These are phyloP conservation scores for Ibidorhyncha struthersii DNA, from an alignment of 2,113 vertebrate genomes.

Conservation along the genomic window DNA sequence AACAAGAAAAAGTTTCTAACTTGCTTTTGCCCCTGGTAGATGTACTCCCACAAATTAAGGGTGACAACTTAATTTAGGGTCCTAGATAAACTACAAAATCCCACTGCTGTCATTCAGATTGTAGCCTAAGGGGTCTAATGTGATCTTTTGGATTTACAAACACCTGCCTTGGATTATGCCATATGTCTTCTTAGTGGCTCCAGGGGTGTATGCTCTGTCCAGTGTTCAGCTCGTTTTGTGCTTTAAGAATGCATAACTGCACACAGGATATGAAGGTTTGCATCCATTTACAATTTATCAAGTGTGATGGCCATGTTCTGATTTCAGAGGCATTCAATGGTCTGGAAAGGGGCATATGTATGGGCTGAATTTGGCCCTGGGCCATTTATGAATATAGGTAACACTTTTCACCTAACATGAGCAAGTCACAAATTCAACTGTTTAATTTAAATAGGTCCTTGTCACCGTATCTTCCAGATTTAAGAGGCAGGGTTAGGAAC, in stretches of 20 bases:
- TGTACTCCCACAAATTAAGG: constrained; percentile 46
- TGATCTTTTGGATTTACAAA: constrained; percentile 70
- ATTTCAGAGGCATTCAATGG: constrained; percentile 56
- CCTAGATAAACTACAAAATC: constrained; percentile 59
- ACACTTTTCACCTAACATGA: constrained; percentile 39
- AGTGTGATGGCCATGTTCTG: constrained; percentile 58
- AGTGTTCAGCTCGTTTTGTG: constrained; percentile 2
- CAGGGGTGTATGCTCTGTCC: constrained; percentile 43
- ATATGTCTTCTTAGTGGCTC: constrained; percentile 59
- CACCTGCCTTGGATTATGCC: constrained; percentile 61
- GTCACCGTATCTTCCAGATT: constrained; percentile 27
- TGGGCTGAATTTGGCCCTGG: constrained; percentile 57
- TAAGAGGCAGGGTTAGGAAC: constrained; percentile 29
- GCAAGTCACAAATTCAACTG: constrained; percentile 35
- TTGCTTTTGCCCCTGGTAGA: constrained; percentile 38
- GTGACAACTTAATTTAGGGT: constrained; percentile 69
- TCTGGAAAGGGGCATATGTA: constrained; percentile 40
- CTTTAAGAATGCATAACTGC: constrained; percentile 47
- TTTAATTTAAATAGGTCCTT: constrained; percentile 59
- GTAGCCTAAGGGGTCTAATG: constrained; percentile 65
- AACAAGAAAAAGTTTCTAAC: constrained; percentile 28
- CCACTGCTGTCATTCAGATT: constrained; percentile 65
- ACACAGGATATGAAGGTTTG: constrained; percentile 44
- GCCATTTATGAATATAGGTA: constrained; percentile 60
- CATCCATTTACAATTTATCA: constrained; percentile 58